Base-by-base conservation (phyloP, 2,113 vertebrate genomes). In the Leucoraja erinaceus region DNA sequence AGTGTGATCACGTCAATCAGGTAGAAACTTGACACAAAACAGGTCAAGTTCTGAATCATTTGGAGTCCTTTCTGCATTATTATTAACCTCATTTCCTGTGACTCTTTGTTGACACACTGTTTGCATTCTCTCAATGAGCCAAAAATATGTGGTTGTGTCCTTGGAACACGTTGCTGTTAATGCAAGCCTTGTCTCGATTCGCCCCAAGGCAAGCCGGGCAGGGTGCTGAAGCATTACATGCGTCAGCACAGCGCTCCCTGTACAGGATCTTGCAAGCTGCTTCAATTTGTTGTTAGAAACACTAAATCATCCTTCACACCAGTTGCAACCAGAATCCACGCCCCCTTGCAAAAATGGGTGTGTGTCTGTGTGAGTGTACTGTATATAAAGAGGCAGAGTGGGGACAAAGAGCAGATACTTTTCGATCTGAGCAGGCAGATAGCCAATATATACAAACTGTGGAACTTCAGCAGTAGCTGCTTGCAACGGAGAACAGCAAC, bases 21-120 rank as follows among this genome's bases (percentile, higher is more conserved):
- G 2, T 47, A 47, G 33, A 72, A 47, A 54, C 5, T 12, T 91
- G 20, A 68, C 68, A 72, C 68, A 25, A 10, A 12, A 14, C 22
- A 38, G 90, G 68, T 91, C 68, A 91, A 1, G 25, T 25, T 10
- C 70, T 33, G 2, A 25, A 91, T 54, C 0, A 38, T 28, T 25
- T 59, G 11, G 22, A 72, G 72, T 72, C 31, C 20, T 91, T 70
- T 79, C 47, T 18, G 10, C 18, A 38, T 90, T 66, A 28, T 25
- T 20, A 63, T 90, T 91, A 54, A 74, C 14, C 90, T 72, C 9
- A 74, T 91, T 91, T 91, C 90, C 66, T 54, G 68, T 54, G 90
- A 5, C 22, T 74, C 33, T 70, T 72, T 38, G 16, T 54, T 91
- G 38, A 72, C 33, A 91, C 90, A 74, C 4, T 91, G 9, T 33